Base-by-base conservation (phyloP, 2,888 invertebrate species). In the Poecilus cupreus region DNA sequence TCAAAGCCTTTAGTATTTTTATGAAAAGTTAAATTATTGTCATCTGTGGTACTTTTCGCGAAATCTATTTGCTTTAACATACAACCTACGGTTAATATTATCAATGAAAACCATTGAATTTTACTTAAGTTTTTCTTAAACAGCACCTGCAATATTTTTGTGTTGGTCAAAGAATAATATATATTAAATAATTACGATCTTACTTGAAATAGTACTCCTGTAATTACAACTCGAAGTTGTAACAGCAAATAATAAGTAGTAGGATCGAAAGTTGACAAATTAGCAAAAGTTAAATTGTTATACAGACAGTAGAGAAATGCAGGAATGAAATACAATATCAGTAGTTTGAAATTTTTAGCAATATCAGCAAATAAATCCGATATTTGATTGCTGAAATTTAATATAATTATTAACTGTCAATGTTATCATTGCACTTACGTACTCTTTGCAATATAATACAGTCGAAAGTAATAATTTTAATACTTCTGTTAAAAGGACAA, bases 191-290 rank as follows among this genome's bases (percentile, higher is more conserved):
- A 22, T 8, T 37, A 43, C 37, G 74, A 77, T 83, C 85, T 88
- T 91, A 97, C 97, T 93, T 98, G 97, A 90, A 96, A 98, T 54
- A 98, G 91, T 78, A 98, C 90, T 39, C 97, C 98, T 3, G 98
- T 98, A 5, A 98, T 92, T 16, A 98, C 97, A 43, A 98, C 97
- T 86, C 98, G 91, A 84, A 98, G 93, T 88, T 98, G 98, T 5
- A 98, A 90, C 54, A 98, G 89, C 80, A 98, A 91, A 88, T 96
- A 97, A 88, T 98, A 98, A 0, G 98, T 97, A 0, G 98, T 98
- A 0, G 98, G 98, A 88, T 98, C 98, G 89, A 97, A 98, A 77
- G 93, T 93, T 10, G 96, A 94, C 85, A 98, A 91, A 90, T 98
- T 98, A 75, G 96, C 91, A 89, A 97, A 98, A 32, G 97, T 94